These are phyloP conservation scores for Lamproptera curius DNA, from an alignment of 2,888 invertebrate species.

Conservation along the genomic window DNA sequence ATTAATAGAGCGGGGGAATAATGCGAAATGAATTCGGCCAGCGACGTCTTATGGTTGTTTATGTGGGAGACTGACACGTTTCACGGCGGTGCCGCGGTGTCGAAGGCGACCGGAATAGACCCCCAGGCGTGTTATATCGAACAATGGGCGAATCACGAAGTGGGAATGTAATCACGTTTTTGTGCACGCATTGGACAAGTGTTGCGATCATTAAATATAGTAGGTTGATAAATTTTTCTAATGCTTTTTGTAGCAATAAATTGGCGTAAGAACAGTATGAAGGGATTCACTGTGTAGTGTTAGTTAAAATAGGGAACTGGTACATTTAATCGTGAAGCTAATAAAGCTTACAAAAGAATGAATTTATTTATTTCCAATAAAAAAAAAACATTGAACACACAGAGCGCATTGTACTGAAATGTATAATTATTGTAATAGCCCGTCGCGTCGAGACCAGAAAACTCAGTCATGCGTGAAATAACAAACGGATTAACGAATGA, in stretches of 20 bases:
- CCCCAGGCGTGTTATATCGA: constrained; percentile 27
- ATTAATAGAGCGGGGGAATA: constrained; percentile 44
- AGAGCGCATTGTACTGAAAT: not conserved
- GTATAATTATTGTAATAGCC: not conserved
- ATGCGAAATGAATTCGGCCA: constrained; percentile 48
- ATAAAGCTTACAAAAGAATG: too few relatives aligned
- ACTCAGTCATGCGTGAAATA: constrained; percentile 59
- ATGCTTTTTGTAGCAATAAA: too few relatives aligned
- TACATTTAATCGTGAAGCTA: too few relatives aligned
- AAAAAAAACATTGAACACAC: not conserved
- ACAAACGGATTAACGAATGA: constrained; percentile 58
- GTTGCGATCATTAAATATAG: not conserved
- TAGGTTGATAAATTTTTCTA: too few relatives aligned
- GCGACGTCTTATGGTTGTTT: constrained; percentile 40
- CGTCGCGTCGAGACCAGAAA: constrained; percentile 7
- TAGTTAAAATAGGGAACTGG: too few relatives aligned
- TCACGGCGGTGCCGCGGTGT: constrained; percentile 40
- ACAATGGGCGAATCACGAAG: not conserved
- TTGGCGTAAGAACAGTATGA: too few relatives aligned
- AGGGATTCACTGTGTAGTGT: too few relatives aligned
- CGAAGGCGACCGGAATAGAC: constrained; percentile 30
- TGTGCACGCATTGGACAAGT: not conserved
- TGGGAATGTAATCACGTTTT: constrained; percentile 7
- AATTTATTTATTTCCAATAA: constrained; percentile 5
- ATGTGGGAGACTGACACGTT: constrained; percentile 47